A percentile compares a stretch with the other conserved stretches of the same genome.
Conservation (phyloP, 2,888 invertebrate genomes). For the Drosophila yooni region DNA sequence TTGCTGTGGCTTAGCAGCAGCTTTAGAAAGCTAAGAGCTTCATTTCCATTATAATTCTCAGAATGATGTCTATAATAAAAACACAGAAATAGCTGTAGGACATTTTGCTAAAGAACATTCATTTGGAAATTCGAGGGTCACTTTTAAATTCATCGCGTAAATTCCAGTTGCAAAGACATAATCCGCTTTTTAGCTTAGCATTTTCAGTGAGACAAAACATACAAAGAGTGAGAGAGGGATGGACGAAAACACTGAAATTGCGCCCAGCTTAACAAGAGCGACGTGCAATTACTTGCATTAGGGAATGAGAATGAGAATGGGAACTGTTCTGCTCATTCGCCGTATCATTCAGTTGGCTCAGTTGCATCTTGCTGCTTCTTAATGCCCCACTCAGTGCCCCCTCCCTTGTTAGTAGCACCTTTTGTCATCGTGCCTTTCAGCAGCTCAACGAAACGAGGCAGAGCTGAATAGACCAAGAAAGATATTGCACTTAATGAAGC, state of each 20-base stretch:
- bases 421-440: slow-evolving; percentile 76
- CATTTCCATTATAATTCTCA: slow-evolving; percentile 36
- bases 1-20: slow-evolving; percentile 15
- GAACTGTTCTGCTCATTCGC: slow-evolving; percentile 53
- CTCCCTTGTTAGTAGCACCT: slow-evolving; percentile 47
- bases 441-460: slow-evolving; percentile 57
- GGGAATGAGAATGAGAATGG: slow-evolving; percentile 50
- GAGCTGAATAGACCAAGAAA: slow-evolving; percentile 39
- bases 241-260: slow-evolving; percentile 61
- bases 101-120: slow-evolving; percentile 6
- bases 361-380: background rate
- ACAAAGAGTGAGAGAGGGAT: background rate
- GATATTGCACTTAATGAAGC: slow-evolving; percentile 79
- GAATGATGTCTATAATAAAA: slow-evolving; percentile 19
- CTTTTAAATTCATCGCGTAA: slow-evolving; percentile 68
- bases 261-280: slow-evolving; percentile 73
- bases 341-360: slow-evolving; percentile 52
- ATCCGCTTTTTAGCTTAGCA: slow-evolving; percentile 77
- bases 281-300: slow-evolving; percentile 80
- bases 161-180: slow-evolving; percentile 63
- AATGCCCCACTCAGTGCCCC: slow-evolving; percentile 8
- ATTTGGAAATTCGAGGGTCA: slow-evolving; percentile 52
- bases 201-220: slow-evolving; percentile 39
- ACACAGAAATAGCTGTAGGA: slow-evolving; percentile 15
- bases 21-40: slow-evolving; percentile 26